phyloP scores from a whole-genome alignment of 2,113 vertebrate genomes.

The Mastomys natalensis region DNA sequence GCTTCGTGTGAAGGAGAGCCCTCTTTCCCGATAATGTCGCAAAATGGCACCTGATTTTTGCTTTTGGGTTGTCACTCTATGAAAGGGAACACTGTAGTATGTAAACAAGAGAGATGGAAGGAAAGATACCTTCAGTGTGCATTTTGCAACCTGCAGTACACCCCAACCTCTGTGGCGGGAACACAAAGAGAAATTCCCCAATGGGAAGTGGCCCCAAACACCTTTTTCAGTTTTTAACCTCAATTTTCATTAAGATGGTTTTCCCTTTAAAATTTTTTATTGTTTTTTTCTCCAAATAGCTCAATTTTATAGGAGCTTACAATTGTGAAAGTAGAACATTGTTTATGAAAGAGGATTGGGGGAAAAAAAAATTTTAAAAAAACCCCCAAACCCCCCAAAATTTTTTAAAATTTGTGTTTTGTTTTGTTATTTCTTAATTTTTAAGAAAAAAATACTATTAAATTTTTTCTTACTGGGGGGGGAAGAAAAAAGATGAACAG shows the following conservation, averaged over 20 bases:
- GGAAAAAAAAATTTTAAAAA: conserved; percentile 73
- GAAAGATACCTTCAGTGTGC: rapidly evolving
- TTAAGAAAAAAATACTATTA: conserved; percentile 70
- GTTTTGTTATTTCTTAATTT: conserved; percentile 66
- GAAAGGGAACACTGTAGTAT: no score
- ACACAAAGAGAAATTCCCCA: rapidly evolving
- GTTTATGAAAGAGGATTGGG: conserved; percentile 66
- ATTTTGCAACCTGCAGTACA: rapidly evolving
- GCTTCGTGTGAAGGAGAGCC: rapidly evolving
- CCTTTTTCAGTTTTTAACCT: rapidly evolving
- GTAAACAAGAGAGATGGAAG: not conserved
- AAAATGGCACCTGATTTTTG: not conserved
- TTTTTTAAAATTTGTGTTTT: no score
- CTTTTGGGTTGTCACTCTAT: rapidly evolving
- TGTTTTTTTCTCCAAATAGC: conserved; percentile 64
- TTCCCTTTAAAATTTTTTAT: conserved; percentile 35
- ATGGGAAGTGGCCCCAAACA: not conserved
- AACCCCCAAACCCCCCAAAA: no score
- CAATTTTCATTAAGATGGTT: not conserved
- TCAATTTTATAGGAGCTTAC: conserved; percentile 56
- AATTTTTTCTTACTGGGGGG: not conserved
- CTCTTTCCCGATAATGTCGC: not conserved
- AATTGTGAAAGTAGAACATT: conserved; percentile 59
- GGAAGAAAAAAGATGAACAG: not conserved
- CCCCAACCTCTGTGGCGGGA: rapidly evolving